Evolutionary conservation across 2,797 vertebrate genomes (phyloP), one percentile per base, ranked within the genome.

Genomic region (Erithacus rubecula): DNA sequence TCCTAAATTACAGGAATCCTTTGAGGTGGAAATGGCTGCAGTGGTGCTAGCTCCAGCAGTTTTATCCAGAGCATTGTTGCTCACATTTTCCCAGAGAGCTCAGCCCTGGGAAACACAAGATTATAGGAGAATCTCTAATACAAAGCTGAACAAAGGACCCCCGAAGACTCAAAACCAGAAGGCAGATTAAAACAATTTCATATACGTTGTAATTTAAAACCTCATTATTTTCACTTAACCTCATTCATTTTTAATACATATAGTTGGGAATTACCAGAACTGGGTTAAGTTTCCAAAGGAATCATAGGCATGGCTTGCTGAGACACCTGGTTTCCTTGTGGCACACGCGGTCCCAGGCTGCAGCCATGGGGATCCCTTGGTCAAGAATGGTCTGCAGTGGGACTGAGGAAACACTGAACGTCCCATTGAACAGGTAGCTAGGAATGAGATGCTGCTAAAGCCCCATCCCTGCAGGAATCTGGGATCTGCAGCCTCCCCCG

Each of bases 301-400:
- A 59, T 44, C 2, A 1, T 5, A 46, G 72, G 37, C 21, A 26
- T 18, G 37, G 34, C 27, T 75, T 15, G n/a, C 77, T 30, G 67
- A 77, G 70, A 52, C 26, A 37, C 39, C 20, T 62, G 21, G 26
- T 12, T 36, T 55, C 51, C 34, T 59, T 2, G n/a, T 29, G 23
- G 39, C 3, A 0, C 0, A 0, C 10, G 4, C 1, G 3, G 6
- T 23, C 0, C 0, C 53, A 29, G 34, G n/a, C 39, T 94, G 67
- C 59, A 83, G 83, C 81, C 49, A 1, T 2, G 10, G 47, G 52
- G 29, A 59, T 8, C 37, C 21, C 10, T 70, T 55, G 55, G 60
- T 41, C 5, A 3, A 5, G 7, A 8, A 3, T 23, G 34, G 11
- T 62, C 36, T 51, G 1, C 26, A 63, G 22, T 59, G 49, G 34